Conservation (phyloP, 2,797 vertebrate genomes). For the Aphelocoma californica region DNA sequence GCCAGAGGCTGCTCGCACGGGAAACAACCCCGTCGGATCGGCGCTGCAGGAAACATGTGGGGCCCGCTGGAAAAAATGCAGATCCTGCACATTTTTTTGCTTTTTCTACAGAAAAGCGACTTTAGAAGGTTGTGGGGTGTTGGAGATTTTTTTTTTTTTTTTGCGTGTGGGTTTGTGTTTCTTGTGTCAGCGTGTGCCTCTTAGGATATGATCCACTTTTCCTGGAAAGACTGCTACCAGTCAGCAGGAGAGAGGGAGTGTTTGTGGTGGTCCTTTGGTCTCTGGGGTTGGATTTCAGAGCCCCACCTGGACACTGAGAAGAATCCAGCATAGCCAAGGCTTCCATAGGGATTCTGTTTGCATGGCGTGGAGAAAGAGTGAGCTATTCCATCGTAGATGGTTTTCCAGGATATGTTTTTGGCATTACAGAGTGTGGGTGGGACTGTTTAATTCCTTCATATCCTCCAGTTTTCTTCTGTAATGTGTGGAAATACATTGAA, state of each 20-base stretch:
- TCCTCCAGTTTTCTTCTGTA: background rate
- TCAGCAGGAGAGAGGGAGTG: background rate
- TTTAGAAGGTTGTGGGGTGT: background rate
- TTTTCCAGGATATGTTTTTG: background rate
- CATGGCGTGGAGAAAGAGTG: fast-evolving
- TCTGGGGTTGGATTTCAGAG: background rate
- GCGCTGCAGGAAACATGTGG: slow-evolving; percentile 17
- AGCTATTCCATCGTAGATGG: fast-evolving
- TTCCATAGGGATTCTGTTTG: background rate
- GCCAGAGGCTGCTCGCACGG: background rate
- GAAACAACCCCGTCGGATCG: background rate
- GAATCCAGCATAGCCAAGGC: background rate
- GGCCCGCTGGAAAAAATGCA: slow-evolving; percentile 52
- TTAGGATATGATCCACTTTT: background rate
- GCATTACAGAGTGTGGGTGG: background rate
- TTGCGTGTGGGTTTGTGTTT: background rate
- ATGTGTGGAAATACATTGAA: background rate
- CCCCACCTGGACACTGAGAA: background rate
- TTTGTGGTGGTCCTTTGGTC: background rate
- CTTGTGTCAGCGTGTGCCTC: background rate
- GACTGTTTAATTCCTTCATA: background rate
- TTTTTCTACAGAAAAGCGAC: slow-evolving; percentile 36
- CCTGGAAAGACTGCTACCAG: background rate
- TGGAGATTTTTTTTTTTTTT: background rate
- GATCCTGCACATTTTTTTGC: slow-evolving; percentile 55